These are phyloP conservation scores for Psittacula cyanocephala DNA, from an alignment of 2,113 vertebrate genomes.

Conservation along the genomic window DNA sequence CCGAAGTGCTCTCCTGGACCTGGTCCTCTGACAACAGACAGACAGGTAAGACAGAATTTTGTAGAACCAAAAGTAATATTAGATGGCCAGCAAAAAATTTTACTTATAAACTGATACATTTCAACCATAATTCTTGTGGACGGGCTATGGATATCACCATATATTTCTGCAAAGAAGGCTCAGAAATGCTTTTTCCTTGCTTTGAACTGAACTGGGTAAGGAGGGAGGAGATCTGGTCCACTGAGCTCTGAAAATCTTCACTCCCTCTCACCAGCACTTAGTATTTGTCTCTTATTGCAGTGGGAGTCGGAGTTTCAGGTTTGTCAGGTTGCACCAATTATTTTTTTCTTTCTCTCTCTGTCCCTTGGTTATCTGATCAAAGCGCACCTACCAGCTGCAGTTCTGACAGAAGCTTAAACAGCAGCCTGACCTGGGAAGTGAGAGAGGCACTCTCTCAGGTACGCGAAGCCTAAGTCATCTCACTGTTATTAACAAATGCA, in stretches of 20 bases:
- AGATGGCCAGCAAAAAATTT: fast-evolving
- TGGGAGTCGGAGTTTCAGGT: neutral
- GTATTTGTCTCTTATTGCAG: neutral
- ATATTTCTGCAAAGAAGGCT: neutral
- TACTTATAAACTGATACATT: neutral
- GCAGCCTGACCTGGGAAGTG: neutral
- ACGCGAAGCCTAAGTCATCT: neutral
- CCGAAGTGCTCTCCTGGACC: neutral
- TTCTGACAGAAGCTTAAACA: neutral
- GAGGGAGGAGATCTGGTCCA: neutral
- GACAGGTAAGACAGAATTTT: neutral
- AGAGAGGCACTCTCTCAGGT: neutral
- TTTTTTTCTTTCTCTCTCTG: neutral
- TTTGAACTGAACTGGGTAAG: neutral
- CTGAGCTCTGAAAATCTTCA: neutral
- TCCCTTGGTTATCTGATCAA: neutral
- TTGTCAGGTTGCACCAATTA: neutral
- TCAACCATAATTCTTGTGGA: neutral
- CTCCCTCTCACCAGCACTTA: neutral
- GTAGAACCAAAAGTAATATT: neutral
- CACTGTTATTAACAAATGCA: neutral
- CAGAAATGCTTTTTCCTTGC: neutral
- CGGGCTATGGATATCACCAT: neutral
- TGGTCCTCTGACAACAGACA: neutral
- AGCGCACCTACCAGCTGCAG: neutral